Conservation (phyloP, 2,888 invertebrate genomes). For the Agrochola lychnidis region DNA sequence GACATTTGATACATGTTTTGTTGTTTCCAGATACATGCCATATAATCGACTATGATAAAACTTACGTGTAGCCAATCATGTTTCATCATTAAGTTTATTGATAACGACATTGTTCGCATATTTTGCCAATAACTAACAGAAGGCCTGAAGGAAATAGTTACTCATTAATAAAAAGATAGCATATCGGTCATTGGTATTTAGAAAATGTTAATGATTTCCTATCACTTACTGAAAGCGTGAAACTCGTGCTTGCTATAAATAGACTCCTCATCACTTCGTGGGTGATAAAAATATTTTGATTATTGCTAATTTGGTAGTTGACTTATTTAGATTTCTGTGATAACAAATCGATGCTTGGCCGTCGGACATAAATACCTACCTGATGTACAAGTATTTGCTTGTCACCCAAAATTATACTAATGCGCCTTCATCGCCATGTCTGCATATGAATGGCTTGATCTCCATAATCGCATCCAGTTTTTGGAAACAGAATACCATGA, state of each 20-base stretch:
- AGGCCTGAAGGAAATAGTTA: constrained; percentile 5
- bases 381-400: background rate
- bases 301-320: background rate
- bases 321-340: constrained; percentile 3
- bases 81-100: constrained; percentile 30
- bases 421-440: background rate
- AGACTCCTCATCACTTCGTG: background rate
- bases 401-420: constrained; percentile 14
- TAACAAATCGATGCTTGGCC: background rate
- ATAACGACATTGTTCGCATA: constrained; percentile 28
- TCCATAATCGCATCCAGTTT: background rate
- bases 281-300: constrained; percentile 13
- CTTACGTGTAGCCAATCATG: constrained; percentile 23
- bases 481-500: constrained; percentile 13
- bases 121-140: background rate
- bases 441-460: background rate
- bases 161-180: constrained; percentile 8
- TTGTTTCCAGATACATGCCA: background rate
- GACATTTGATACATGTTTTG: background rate
- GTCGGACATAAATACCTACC: background rate
- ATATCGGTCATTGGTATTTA: constrained; percentile 43
- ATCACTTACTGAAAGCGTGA: constrained; percentile 14
- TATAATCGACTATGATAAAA: constrained; percentile 5
- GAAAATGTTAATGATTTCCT: constrained; percentile 33
- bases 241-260: constrained; percentile 15